Evolutionary conservation across 2,888 invertebrate species (phyloP).

Genomic region (Metallyticus violacea): DNA sequence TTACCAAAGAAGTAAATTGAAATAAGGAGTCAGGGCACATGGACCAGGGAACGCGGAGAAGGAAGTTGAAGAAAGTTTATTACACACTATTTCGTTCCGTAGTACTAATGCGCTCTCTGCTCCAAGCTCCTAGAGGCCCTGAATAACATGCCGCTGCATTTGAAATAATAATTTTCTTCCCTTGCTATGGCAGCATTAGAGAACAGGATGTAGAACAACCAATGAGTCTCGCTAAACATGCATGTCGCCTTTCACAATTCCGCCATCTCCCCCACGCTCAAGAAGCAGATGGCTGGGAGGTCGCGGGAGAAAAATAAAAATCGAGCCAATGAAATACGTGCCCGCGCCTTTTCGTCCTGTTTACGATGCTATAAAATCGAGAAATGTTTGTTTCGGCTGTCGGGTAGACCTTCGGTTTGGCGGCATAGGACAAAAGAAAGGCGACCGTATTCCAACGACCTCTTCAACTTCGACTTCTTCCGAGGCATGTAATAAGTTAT

Average conservation of each 20-base stretch:
- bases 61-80: too few species aligned
- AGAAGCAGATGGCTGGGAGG: too few species aligned
- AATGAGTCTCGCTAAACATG: neutral
- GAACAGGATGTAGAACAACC: neutral
- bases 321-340: constrained; percentile 9
- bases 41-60: too few species aligned
- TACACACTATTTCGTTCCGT: too few species aligned
- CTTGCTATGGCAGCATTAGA: neutral
- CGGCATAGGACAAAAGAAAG: neutral
- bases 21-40: too few species aligned
- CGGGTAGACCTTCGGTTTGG: neutral
- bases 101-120: too few species aligned
- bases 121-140: too few species aligned
- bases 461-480: neutral
- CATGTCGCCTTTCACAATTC: neutral
- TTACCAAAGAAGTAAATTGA: too few species aligned
- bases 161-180: neutral
- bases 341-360: neutral
- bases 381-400: constrained; percentile 27
- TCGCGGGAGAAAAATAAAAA: neutral
- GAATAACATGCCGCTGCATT: neutral
- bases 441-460: neutral
- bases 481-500: neutral
- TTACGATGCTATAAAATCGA: constrained; percentile 26
- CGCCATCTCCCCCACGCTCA: too few species aligned